A percentile compares a stretch with the other conserved stretches of the same genome.
Conservation (phyloP, 2,797 vertebrate species). For the Vireo griseus region DNA sequence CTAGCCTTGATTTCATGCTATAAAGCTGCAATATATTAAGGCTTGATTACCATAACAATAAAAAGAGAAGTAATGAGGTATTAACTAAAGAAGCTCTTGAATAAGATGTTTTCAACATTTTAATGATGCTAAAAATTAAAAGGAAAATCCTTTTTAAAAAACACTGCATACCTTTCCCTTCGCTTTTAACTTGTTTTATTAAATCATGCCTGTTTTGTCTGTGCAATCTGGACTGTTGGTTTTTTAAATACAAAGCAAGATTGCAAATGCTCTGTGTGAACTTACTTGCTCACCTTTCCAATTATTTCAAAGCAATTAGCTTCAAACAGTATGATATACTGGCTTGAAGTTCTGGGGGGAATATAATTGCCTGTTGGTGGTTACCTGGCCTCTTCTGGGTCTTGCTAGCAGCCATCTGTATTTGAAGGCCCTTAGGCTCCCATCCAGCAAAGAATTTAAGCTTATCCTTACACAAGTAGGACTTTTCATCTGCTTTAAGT, state of each 20-base stretch:
- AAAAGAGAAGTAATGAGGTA: constrained; percentile 64
- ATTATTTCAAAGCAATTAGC: constrained; percentile 68
- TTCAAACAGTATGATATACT: constrained; percentile 47
- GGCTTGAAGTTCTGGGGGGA: constrained; percentile 19
- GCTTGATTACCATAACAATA: constrained; percentile 64
- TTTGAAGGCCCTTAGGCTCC: background rate
- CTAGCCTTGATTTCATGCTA: constrained; percentile 29
- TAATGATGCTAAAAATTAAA: constrained; percentile 41
- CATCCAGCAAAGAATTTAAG: background rate
- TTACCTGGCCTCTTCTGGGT: constrained; percentile 21
- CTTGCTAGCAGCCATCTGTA: constrained; percentile 25
- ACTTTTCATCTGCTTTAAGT: background rate
- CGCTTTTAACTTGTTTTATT: constrained; percentile 18
- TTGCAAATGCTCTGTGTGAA: constrained; percentile 43
- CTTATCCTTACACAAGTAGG: background rate
- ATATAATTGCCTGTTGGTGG: constrained; percentile 37
- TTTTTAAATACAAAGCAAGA: constrained; percentile 33
- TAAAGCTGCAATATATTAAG: constrained; percentile 42
- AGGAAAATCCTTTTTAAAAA: background rate
- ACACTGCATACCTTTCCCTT: background rate
- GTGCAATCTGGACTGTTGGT: background rate
- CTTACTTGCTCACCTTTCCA: constrained; percentile 59
- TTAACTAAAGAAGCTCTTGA: constrained; percentile 53
- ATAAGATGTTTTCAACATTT: constrained; percentile 39
- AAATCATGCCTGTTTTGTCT: background rate